These are phyloP conservation scores for Mastomys coucha DNA, from an alignment of 2,113 vertebrate species.

Conservation along the genomic window DNA sequence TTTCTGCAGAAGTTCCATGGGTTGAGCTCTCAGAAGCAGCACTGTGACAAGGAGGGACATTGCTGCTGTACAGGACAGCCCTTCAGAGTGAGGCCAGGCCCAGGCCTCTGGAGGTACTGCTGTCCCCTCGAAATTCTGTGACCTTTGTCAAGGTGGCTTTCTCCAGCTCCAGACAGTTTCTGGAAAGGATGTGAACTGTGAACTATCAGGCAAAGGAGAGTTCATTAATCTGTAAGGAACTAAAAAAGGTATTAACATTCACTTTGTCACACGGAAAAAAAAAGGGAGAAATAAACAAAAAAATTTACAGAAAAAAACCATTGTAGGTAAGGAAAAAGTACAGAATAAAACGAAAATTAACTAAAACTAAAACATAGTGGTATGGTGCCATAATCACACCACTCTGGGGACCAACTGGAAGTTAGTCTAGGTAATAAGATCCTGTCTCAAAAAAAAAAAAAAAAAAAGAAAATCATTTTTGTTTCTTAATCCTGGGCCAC, in stretches of 20 bases:
- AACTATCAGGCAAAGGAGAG: background rate
- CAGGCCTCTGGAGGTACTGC: background rate
- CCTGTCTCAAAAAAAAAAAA: no score
- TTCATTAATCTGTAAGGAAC: background rate
- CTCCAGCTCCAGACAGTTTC: background rate
- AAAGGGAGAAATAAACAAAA: conserved; percentile 18
- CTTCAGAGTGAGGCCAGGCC: background rate
- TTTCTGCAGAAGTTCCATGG: background rate
- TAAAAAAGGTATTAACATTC: background rate
- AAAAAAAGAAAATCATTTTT: background rate
- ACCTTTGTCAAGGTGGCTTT: background rate
- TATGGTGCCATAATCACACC: background rate
- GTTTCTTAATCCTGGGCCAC: background rate
- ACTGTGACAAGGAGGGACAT: background rate
- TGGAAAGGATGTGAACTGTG: conserved; percentile 6
- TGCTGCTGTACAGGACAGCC: background rate
- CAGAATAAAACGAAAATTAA: background rate
- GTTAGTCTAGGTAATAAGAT: background rate
- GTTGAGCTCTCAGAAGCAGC: background rate
- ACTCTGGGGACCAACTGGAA: background rate
- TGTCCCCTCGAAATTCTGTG: background rate
- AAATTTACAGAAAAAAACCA: background rate
- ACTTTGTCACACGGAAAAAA: background rate
- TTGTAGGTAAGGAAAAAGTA: background rate
- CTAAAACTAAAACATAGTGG: background rate